A percentile compares a stretch with the other conserved stretches of the same genome.
phyloP scores from a whole-genome alignment of 2,888 invertebrate species.

The Hirudinaria manillensis region DNA sequence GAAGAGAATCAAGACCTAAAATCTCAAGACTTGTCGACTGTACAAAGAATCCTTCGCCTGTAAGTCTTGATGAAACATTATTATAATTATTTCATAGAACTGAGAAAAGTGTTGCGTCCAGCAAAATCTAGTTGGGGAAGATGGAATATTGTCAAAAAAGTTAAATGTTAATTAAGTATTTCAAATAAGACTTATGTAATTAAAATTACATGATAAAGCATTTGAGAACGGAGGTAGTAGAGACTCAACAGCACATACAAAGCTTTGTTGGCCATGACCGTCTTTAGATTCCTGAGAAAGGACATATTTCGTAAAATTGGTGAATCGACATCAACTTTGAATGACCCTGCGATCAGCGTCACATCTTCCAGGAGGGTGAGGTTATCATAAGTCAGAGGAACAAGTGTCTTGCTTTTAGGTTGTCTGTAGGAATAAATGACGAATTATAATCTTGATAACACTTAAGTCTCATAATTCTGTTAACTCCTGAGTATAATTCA shows the following conservation, averaged over 20 bases:
- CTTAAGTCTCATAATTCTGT: too few species aligned
- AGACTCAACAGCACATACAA: neutral
- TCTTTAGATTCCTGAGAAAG: conserved; percentile 10
- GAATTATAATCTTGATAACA: too few species aligned
- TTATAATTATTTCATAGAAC: too few species aligned
- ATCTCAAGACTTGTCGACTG: neutral
- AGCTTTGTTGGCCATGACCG: neutral
- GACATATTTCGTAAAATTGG: neutral
- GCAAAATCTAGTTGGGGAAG: too few species aligned
- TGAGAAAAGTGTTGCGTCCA: too few species aligned
- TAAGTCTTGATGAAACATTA: too few species aligned
- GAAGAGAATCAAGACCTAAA: conserved; percentile 6
- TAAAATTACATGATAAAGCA: neutral
- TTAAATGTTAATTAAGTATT: neutral
- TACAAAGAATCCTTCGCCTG: neutral
- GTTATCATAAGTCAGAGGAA: neutral
- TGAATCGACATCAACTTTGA: neutral
- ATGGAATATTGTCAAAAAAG: too few species aligned
- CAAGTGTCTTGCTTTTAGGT: neutral
- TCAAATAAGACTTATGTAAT: neutral
- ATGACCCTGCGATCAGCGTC: neutral
- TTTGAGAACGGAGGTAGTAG: too few species aligned
- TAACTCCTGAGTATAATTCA: too few species aligned
- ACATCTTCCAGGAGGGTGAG: neutral
- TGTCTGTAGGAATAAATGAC: neutral